A percentile compares a stretch with the other conserved stretches of the same genome.
These are phyloP conservation scores for Formica aserva DNA, from an alignment of 2,888 invertebrate species.

Conservation along the genomic window DNA sequence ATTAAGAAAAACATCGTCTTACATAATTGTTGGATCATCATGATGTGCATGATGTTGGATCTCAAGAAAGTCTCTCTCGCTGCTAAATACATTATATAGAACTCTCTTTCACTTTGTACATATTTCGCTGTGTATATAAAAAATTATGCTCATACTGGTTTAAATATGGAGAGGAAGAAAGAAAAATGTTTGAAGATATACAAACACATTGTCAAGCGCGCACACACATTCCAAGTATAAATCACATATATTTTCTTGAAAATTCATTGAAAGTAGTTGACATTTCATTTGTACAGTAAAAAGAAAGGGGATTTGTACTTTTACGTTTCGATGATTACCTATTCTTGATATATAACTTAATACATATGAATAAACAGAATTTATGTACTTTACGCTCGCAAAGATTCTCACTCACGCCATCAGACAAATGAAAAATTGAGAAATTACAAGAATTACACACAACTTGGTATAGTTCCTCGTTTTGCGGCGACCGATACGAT, in stretches of 20 bases:
- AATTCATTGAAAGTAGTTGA: not conserved
- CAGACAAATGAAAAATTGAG: constrained; percentile 21
- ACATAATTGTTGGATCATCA: constrained; percentile 5
- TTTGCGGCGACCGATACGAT: constrained; percentile 31
- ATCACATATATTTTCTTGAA: not conserved
- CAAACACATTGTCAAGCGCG: not conserved
- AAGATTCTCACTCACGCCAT: not conserved
- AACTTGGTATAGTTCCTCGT: constrained; percentile 10
- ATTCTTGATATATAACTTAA: constrained; percentile 3
- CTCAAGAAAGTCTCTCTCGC: constrained; percentile 1
- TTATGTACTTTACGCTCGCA: not conserved
- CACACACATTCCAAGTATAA: constrained; percentile 8
- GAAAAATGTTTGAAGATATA: not conserved
- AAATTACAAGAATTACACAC: constrained; percentile 2
- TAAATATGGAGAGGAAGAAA: constrained; percentile 1
- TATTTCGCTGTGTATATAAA: not conserved
- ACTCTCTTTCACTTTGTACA: constrained; percentile 16
- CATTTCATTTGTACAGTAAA: not conserved
- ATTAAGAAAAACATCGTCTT: constrained; percentile 38
- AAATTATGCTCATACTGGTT: constrained; percentile 8
- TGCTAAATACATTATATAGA: constrained; percentile 5
- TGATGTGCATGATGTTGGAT: not conserved
- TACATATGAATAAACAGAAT: constrained; percentile 2
- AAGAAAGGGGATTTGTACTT: not conserved
- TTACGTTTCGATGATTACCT: not conserved